Evolutionary conservation across 2,888 invertebrate genomes (phyloP), one percentile per base, ranked within the genome.

Genomic region (Erannis defoliaria): DNA sequence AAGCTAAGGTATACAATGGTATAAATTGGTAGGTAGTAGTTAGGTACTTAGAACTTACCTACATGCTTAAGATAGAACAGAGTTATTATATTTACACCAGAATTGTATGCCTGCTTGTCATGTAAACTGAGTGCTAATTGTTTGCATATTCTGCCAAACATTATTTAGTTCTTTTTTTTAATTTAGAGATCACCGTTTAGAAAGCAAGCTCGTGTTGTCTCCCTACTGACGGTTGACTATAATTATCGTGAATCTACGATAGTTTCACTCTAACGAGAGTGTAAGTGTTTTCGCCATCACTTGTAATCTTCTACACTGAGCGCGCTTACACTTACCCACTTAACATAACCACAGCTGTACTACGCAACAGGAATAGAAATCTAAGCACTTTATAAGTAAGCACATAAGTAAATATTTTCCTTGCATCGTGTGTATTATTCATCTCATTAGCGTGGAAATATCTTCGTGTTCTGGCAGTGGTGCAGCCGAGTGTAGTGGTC

Each of bases 371-470:
- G 67, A 71, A 67, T 81, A 84, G 84, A 85, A 85, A 85, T 80
- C 76, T 62, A 38, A 59, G 64, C 66, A 59, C 58, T 66, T 70
- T 10, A 35, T 43, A 43, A 50, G 31, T 43, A 38, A 19, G 21
- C 31, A 31, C 19, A 29, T 38, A 55, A 38, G 45, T 53, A 48
- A 46, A 74, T 78, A 73, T 75, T 77, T 77, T 74, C 76, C 74
- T 74, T 68, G 72, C 74, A 77, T 73, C 74, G 76, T 73, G 72
- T 73, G 74, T 70, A 74, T 77, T 79, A 78, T 78, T 78, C 75
- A 74, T 81, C 76, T 81, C 81, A 82, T 85, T 85, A 80, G 76
- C 73, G 80, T 80, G 81, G 83, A 86, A 83, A 77, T 70, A 67
- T 73, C 74, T 74, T 77, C 76, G 74, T 76, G 77, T 75, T 76